Evolutionary conservation across 2,888 invertebrate species (phyloP).

Genomic region (Cantharis rufa): DNA sequence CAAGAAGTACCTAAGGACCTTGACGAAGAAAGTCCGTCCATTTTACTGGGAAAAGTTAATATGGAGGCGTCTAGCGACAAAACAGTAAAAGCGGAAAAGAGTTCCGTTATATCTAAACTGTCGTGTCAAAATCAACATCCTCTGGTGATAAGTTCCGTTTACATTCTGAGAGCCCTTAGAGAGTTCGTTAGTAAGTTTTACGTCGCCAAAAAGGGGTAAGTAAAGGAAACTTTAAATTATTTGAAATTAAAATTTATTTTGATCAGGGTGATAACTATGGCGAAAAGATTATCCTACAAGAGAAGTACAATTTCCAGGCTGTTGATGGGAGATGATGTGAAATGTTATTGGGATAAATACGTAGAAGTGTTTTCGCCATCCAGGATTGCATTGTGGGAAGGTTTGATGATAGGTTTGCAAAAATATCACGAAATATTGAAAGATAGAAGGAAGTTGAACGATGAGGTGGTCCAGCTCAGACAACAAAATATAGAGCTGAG

Average conservation of each 20-base stretch:
- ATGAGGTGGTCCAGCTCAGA: constrained; percentile 67
- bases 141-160: constrained; percentile 68
- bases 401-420: constrained; percentile 64
- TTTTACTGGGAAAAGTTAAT: not conserved
- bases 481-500: constrained; percentile 72
- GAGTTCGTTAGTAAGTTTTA: constrained; percentile 62
- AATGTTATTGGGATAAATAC: constrained; percentile 71
- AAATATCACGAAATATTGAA: constrained; percentile 68
- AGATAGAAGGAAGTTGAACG: constrained; percentile 69
- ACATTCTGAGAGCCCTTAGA: constrained; percentile 67
- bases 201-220: constrained; percentile 45
- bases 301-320: constrained; percentile 61
- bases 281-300: constrained; percentile 48
- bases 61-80: not conserved
- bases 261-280: constrained; percentile 42
- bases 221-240: not conserved
- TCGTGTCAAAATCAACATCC: constrained; percentile 59
- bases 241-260: not conserved
- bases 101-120: not conserved
- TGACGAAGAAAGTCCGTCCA: not conserved
- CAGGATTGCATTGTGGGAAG: constrained; percentile 74
- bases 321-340: constrained; percentile 62
- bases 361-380: constrained; percentile 63
- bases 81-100: not conserved
- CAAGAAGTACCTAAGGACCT: not conserved